Base-by-base conservation (phyloP, 2,888 invertebrate genomes). In the Trypoxylon attenuatum region DNA sequence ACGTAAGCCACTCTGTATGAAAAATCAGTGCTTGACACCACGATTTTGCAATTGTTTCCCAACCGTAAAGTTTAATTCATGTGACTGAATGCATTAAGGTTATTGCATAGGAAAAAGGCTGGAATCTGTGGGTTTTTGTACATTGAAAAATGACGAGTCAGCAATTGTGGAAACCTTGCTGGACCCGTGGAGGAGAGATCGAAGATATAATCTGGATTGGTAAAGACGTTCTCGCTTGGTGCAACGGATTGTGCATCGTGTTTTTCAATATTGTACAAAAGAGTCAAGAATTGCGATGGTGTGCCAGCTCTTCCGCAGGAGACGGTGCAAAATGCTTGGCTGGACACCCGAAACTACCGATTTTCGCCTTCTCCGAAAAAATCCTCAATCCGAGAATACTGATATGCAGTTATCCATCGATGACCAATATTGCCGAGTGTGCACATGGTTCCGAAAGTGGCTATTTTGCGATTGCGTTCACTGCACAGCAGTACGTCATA, bases 301-400 rank as follows among this genome's bases (percentile, higher is more conserved):
- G 74, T 49, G 72, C 65, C n/a, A 69, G 69, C n/a, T 39, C 52
- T 0, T 74, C 68, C 2, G 66, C 59, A 3, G 78, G 78, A 5
- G 82, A 82, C 8, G 86, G 87, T 8, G 82, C 73, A 0, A 75
- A 62, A 2, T 82, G 82, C n/a, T 54, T 86, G 2, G 77, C 84
- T 0, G 76, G 80, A n/a, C 82, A 86, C 49, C 15, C 8, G 0
- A 73, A 29, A 2, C 86, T 89, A 1, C 78, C 89, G 10, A 18
- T 85, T 2, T 72, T 85, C 22, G 84, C 82, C 0, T 92, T 93
- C 79, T 92, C 92, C 0, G 93, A 93, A 80, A 89, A 91, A 5
- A 92, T 92, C 75, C 89, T 89, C 66, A 84, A 87, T 0, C 90
- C 92, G 0, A 86, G 89, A 41, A 90, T 94, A 55, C 88, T 91